Evolutionary conservation across 2,888 invertebrate species (phyloP), one percentile per base, ranked within the genome.

Genomic region (Cephalotes varians): DNA sequence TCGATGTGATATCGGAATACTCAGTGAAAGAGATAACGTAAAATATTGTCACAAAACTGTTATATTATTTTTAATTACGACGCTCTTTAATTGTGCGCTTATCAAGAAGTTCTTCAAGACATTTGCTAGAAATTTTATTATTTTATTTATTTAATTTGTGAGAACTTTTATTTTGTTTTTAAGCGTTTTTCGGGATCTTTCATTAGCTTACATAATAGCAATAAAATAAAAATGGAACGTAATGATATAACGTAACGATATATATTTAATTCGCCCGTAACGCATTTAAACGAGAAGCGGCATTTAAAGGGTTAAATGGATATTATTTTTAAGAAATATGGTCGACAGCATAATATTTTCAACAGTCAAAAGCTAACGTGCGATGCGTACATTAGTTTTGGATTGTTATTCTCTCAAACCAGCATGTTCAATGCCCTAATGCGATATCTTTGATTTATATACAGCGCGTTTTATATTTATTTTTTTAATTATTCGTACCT

Each of bases 401-500:
- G 21, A n/a, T n/a, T 37, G 21, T 40, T 28, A 31, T 40, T 77
- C 40, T 77, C 40, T 28, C 21, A 28, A 67, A 67, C 28, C 28
- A 9, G 6, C 9, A 15, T 12, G 6, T 67, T 54, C 10, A 40
- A 40, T 67, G 37, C n/a, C 54, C 28, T 15, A 12, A 28, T 40
- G 25, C 28, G 9, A 34, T 65, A 40, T 37, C 10, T 77, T 56
- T 67, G 28, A 69, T 71, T 71, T 37, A 56, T 44, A 77, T 18
- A 25, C 21, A n/a, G n/a, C 51, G 31, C 40, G 7, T 79, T 79
- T 79, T 56, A 44, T 72, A 79, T 56, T 56, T 56, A 67, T 67
- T 56, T 79, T 71, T 71, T 79, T 56, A 77, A 69, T 54, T 71
- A 71, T 34, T 79, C 5, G 77, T 79, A 79, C 77, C 56, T 79